A percentile compares a stretch with the other conserved stretches of the same genome.
These are phyloP conservation scores for Melikaiella ostensackeni DNA, from an alignment of 2,888 invertebrate species.

Conservation along the genomic window DNA sequence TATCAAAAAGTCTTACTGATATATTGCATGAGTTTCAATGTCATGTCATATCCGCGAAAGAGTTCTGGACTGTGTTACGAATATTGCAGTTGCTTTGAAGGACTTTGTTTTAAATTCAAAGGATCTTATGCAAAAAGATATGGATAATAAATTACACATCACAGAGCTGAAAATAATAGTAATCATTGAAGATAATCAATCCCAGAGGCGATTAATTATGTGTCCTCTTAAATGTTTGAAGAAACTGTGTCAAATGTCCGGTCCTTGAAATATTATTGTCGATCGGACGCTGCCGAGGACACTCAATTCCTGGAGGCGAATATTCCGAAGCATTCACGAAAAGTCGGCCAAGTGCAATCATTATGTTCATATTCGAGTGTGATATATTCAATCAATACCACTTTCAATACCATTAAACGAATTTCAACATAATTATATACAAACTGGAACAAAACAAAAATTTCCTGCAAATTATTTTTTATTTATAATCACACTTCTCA, in stretches of 20 bases:
- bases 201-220: slow-evolving; percentile 10
- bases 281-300: neutral
- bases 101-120: neutral
- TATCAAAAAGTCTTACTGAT: slow-evolving; percentile 11
- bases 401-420: neutral
- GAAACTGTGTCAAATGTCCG: slow-evolving; percentile 22
- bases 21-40: slow-evolving; percentile 27
- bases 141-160: neutral
- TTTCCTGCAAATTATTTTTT: neutral
- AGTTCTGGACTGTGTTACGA: neutral
- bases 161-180: neutral
- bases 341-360: slow-evolving; percentile 18
- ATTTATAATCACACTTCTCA: too few relatives aligned
- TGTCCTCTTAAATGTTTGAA: neutral
- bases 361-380: neutral
- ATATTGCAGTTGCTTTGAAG: neutral
- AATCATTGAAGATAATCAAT: neutral
- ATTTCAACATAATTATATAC: neutral
- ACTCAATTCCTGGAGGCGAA: slow-evolving; percentile 15
- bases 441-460: neutral
- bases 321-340: slow-evolving; percentile 5
- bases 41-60: slow-evolving; percentile 14
- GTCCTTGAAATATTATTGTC: slow-evolving; percentile 24
- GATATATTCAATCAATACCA: neutral
- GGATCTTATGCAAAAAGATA: neutral